These are phyloP conservation scores for Rousettus leschenaultii DNA, from an alignment of 2,113 vertebrate species.

Conservation along the genomic window DNA sequence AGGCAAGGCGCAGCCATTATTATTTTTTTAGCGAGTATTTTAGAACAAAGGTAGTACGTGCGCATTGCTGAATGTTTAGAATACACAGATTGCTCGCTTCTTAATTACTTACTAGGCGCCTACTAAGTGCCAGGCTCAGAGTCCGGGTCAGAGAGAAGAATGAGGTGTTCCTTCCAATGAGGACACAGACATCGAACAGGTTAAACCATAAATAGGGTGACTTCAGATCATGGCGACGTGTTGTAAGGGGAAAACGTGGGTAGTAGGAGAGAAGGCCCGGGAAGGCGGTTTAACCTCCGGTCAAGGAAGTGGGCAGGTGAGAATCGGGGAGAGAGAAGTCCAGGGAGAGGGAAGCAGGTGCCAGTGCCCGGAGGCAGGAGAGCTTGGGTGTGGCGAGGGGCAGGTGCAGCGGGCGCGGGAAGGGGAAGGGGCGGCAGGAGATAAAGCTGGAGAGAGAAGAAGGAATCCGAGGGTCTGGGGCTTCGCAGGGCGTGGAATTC, in stretches of 20 bases:
- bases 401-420: accelerated
- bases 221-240: not conserved
- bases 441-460: not conserved
- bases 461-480: not conserved
- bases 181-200: not conserved
- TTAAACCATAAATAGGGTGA: not conserved
- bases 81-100: not conserved
- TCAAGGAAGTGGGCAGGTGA: not conserved
- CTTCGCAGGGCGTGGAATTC: not conserved
- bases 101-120: not conserved
- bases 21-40: not conserved
- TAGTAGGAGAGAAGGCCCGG: not conserved
- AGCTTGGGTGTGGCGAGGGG: no score
- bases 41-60: not conserved
- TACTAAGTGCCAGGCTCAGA: not conserved
- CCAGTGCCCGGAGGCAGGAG: not conserved
- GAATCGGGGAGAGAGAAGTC: not conserved
- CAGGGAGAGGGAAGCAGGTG: not conserved
- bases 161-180: not conserved
- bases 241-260: not conserved
- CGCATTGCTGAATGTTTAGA: not conserved
- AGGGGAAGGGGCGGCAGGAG: not conserved
- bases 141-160: not conserved
- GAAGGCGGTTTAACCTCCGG: not conserved
- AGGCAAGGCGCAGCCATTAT: accelerated